Evolutionary conservation across 2,888 invertebrate species (phyloP).

Genomic region (Epistrophella euchroma): DNA sequence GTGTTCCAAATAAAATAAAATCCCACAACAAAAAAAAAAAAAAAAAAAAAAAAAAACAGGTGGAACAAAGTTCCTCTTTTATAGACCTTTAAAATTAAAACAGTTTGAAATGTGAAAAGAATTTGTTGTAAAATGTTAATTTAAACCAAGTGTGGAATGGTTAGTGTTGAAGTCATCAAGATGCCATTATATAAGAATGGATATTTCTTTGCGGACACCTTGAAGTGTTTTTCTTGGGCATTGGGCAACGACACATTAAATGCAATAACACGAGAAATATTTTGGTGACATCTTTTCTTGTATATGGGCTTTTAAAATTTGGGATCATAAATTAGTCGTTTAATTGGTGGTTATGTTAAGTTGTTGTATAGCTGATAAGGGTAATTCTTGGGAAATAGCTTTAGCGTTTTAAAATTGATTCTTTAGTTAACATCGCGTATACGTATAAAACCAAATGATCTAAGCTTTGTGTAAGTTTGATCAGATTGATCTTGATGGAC

Average conservation of each 20-base stretch:
- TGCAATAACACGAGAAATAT: slow-evolving; percentile 46
- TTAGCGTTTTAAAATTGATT: not conserved
- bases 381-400: slow-evolving; percentile 11
- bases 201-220: slow-evolving; percentile 53
- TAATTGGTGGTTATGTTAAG: slow-evolving; percentile 47
- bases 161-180: slow-evolving; percentile 62
- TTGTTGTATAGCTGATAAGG: slow-evolving; percentile 9
- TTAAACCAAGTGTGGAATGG: slow-evolving; percentile 39
- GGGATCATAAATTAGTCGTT: slow-evolving; percentile 49
- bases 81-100: slow-evolving; percentile 11
- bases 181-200: slow-evolving; percentile 59
- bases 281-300: slow-evolving; percentile 64
- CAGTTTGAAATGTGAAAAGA: slow-evolving; percentile 37
- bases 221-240: slow-evolving; percentile 14
- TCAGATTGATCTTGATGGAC: slow-evolving; percentile 7
- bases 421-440: not conserved
- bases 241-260: slow-evolving; percentile 29
- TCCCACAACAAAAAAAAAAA: too few relatives aligned
- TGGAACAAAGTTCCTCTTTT: slow-evolving; percentile 38
- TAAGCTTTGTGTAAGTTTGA: slow-evolving; percentile 7
- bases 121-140: slow-evolving; percentile 70
- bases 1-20: not conserved
- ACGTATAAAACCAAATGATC: not conserved
- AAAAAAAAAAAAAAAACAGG: slow-evolving; percentile 37
- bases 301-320: slow-evolving; percentile 42